These are phyloP conservation scores for Arremon aurantiirostris DNA, from an alignment of 2,797 vertebrate species.

Conservation along the genomic window DNA sequence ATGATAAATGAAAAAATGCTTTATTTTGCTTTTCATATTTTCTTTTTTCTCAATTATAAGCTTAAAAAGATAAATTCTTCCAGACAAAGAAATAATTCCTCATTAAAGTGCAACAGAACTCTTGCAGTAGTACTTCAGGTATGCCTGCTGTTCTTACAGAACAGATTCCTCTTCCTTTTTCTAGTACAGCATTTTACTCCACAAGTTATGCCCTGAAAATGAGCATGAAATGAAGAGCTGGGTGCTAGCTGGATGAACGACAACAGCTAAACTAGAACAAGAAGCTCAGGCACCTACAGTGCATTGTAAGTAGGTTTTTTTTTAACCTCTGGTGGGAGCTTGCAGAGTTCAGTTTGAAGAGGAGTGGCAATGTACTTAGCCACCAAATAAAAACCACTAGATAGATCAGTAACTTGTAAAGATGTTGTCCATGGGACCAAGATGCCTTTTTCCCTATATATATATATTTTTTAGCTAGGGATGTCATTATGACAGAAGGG, in stretches of 20 bases:
- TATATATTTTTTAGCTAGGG: neutral
- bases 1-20: neutral
- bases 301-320: neutral
- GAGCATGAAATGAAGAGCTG: neutral
- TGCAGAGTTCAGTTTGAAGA: neutral
- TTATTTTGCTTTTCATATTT: neutral
- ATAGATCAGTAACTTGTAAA: neutral
- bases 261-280: neutral
- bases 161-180: neutral
- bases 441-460: neutral
- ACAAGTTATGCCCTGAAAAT: neutral
- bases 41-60: neutral
- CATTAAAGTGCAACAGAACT: neutral
- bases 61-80: neutral
- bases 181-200: neutral
- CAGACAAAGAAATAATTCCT: neutral
- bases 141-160: neutral
- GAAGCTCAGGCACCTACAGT: neutral
- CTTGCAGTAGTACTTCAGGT: neutral
- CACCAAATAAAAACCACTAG: neutral
- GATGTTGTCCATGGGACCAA: neutral
- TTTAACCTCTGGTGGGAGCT: neutral
- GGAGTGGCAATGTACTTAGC: neutral
- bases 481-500: neutral
- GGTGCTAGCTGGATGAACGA: neutral